phyloP scores from a whole-genome alignment of 2,888 invertebrate genomes.

The Lampropteryx suffumata region DNA sequence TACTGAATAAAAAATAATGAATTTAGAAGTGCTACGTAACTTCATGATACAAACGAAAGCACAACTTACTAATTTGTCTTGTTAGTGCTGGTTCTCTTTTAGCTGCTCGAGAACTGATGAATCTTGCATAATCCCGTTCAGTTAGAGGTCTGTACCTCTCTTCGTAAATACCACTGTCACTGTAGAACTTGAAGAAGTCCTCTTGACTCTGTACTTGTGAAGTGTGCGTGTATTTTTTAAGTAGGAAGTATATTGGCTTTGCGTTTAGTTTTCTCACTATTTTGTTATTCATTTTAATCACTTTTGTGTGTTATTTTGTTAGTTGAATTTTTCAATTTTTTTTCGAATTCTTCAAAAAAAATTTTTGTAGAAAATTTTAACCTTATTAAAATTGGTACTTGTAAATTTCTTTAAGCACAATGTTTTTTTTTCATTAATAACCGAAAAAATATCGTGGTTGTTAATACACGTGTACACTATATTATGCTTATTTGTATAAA shows the following conservation, averaged over 20 bases:
- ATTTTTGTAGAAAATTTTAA: too few species aligned
- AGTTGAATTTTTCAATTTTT: constrained; percentile 2
- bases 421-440: too few species aligned
- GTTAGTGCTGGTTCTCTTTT: constrained; percentile 67
- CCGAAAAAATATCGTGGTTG: too few species aligned
- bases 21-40: too few species aligned
- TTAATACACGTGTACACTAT: too few species aligned
- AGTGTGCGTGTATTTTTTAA: constrained; percentile 44
- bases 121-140: constrained; percentile 62
- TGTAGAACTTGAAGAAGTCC: constrained; percentile 64
- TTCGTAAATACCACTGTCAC: constrained; percentile 43
- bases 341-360: not conserved
- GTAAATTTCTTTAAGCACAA: too few species aligned
- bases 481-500: too few species aligned
- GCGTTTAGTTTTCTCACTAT: constrained; percentile 41
- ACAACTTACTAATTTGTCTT: constrained; percentile 72
- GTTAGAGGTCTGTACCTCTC: constrained; percentile 51
- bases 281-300: constrained; percentile 38
- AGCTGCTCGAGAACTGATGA: constrained; percentile 57
- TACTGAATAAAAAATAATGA: too few species aligned
- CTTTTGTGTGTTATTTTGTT: not conserved
- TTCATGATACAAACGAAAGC: too few species aligned
- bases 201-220: constrained; percentile 46
- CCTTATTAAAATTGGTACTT: too few species aligned
- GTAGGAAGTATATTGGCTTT: constrained; percentile 37